These are phyloP conservation scores for Chloroceryle amazona DNA, from an alignment of 2,797 vertebrate genomes.

Conservation along the genomic window DNA sequence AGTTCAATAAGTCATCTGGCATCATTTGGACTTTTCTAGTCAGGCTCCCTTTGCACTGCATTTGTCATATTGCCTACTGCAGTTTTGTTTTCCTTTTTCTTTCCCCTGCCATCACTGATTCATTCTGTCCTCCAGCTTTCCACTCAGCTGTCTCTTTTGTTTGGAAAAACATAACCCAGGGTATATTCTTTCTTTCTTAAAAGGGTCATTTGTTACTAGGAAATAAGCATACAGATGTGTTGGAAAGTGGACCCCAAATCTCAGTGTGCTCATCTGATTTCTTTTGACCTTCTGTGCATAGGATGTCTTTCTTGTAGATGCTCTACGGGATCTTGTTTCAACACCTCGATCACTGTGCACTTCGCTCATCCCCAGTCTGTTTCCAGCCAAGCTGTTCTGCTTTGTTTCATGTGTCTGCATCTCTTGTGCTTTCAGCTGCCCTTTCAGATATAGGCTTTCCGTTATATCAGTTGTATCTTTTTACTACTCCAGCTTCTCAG, in stretches of 20 bases:
- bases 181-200: conserved; percentile 2
- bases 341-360: not conserved
- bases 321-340: not conserved
- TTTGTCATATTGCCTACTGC: not conserved
- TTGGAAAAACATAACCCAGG: not conserved
- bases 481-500: not conserved
- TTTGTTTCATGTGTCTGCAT: not conserved
- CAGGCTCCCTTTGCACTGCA: not conserved
- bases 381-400: not conserved
- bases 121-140: conserved; percentile 42
- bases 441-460: not conserved
- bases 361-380: not conserved
- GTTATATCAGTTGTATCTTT: not conserved
- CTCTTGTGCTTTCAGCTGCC: not conserved
- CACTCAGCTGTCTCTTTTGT: conserved; percentile 47
- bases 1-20: not conserved
- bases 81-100: conserved; percentile 26
- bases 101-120: not conserved
- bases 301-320: not conserved
- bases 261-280: not conserved
- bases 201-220: conserved; percentile 38
- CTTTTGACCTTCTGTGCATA: not conserved
- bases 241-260: not conserved
- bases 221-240: not conserved
- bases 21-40: not conserved